phyloP scores from a whole-genome alignment of 1,140 invertebrate genomes.

The Spodoptera frugiperda region DNA sequence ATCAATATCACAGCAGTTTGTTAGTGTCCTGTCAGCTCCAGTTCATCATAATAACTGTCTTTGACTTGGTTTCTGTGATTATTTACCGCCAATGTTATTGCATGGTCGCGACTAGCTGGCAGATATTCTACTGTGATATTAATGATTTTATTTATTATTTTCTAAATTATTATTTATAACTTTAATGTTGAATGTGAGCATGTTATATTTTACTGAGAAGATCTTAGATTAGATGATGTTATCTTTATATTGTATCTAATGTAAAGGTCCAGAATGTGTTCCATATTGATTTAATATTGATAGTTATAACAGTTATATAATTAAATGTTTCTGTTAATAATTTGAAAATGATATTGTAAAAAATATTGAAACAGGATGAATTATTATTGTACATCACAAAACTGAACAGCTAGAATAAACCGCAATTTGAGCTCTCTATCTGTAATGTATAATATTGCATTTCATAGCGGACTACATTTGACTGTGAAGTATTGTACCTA shows the following conservation, averaged over 20 bases:
- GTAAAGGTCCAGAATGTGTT: slow-evolving; percentile 79
- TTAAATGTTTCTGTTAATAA: slow-evolving; percentile 68
- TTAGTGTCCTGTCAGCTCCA: slow-evolving; percentile 72
- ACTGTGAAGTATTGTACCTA: slow-evolving; percentile 64
- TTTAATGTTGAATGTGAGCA: slow-evolving; percentile 73
- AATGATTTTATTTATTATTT: slow-evolving; percentile 82
- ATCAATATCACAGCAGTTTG: slow-evolving; percentile 85
- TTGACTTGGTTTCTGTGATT: slow-evolving; percentile 39
- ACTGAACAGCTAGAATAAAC: slow-evolving; percentile 55
- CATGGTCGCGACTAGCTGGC: slow-evolving; percentile 70
- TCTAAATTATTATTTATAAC: slow-evolving; percentile 79
- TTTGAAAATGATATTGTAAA: slow-evolving; percentile 43
- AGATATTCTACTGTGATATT: slow-evolving; percentile 85
- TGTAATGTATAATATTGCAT: slow-evolving; percentile 62
- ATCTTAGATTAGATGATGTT: slow-evolving; percentile 76
- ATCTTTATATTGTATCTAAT: slow-evolving; percentile 74
- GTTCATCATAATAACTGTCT: slow-evolving; percentile 26
- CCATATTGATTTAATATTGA: slow-evolving; percentile 77
- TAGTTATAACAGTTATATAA: slow-evolving; percentile 71
- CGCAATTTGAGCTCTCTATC: slow-evolving; percentile 73
- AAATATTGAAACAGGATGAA: slow-evolving; percentile 45
- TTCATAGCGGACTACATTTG: slow-evolving; percentile 63
- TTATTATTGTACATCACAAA: slow-evolving; percentile 67
- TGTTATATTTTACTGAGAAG: slow-evolving; percentile 78
- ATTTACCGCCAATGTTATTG: slow-evolving; percentile 38